Evolutionary conservation across 2,797 vertebrate genomes (phyloP), one percentile per base, ranked within the genome.

Genomic region (Strix occidentalis): DNA sequence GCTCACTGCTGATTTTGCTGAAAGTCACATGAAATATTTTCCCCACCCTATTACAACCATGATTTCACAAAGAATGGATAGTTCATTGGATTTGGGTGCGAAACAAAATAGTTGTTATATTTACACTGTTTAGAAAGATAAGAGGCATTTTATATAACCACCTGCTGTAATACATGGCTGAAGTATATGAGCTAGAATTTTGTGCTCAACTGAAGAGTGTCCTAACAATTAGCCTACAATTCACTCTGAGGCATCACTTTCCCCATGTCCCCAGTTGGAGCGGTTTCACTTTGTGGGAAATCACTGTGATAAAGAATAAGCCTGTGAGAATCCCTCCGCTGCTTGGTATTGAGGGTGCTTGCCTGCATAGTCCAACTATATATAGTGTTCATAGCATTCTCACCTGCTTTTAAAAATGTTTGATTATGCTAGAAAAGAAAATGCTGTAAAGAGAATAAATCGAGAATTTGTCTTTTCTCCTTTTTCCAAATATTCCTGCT

Each of bases 231-330:
- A 64, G 24, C 29, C 39, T 31, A 4, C 50, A 23, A 20, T 24
- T 50, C 31, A 16, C 13, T 75, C 43, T 0, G 7, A 80, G 35
- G 29, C 29, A 39, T 10, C 0, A 0, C 23, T 87, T 83, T 77
- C 16, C 18, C 3, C 0, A 0, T 35, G 41, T 46, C 33, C 48
- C 35, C 43, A 46, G 15, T 15, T 46, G n/a, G n/a, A 86, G 24
- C 10, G 7, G 15, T 51, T 87, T 29, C 33, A 20, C 29, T 70
- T 84, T 50, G 31, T 53, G 14, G 64, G 39, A 89, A 87, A 61
- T 28, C 41, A 26, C 24, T 39, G 18, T 35, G 56, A 46, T 41
- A 46, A 65, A 75, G 53, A 19, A 10, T 24, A 23, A 71, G 11
- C 25, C 43, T 60, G 21, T 35, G 45, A 60, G n/a, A 82, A 51